Conservation (phyloP, 2,797 vertebrate species). For the Artibeus jamaicensis region DNA sequence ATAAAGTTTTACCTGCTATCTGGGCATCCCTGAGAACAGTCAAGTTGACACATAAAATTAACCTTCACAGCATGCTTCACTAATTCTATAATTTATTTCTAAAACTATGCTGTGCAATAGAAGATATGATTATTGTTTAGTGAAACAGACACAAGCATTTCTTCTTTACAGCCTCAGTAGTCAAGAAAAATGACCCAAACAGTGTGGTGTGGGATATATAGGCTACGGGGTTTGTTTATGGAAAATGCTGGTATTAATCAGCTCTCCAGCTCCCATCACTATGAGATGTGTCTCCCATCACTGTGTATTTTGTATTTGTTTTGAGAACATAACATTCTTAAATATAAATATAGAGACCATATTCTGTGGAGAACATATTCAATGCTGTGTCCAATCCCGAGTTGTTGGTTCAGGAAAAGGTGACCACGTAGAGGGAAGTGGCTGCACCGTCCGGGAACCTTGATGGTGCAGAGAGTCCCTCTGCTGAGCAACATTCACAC, state of each 20-base stretch:
- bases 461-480: neutral
- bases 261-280: neutral
- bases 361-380: neutral
- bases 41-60: neutral
- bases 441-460: neutral
- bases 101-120: neutral
- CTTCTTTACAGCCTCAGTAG: neutral
- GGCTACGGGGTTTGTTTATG: neutral
- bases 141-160: neutral
- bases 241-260: neutral
- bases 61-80: neutral
- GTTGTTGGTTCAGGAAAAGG: neutral
- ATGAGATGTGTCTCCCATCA: neutral
- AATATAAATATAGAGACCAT: neutral
- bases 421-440: neutral
- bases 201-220: neutral
- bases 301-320: neutral
- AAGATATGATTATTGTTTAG: slow-evolving; percentile 48
- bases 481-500: neutral
- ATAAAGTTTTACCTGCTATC: neutral
- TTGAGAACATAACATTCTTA: neutral
- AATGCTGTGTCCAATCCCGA: neutral
- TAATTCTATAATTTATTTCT: slow-evolving; percentile 31
- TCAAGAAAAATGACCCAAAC: neutral
- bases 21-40: neutral